A percentile compares a stretch with the other conserved stretches of the same genome.
phyloP scores from a whole-genome alignment of 2,797 vertebrate species.

The Protosalanx chinensis region DNA sequence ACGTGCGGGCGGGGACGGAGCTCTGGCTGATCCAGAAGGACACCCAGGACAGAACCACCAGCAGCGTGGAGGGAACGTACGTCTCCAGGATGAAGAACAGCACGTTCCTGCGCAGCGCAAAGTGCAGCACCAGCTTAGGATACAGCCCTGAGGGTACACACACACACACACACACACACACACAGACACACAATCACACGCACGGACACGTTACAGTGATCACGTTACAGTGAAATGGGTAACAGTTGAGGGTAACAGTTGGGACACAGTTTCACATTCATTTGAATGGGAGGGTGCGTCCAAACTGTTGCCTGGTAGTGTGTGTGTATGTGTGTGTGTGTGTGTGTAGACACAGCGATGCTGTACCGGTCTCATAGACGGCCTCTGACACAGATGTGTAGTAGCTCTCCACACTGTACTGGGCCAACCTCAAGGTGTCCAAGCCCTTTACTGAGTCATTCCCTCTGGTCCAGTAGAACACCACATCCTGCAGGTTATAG shows the following conservation, averaged over 20 bases:
- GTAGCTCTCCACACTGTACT: constrained; percentile 88
- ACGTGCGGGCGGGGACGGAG: constrained; percentile 83
- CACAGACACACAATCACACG: neutral
- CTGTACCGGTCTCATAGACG: constrained; percentile 86
- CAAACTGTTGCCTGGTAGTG: too few relatives aligned
- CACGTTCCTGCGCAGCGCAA: constrained; percentile 86
- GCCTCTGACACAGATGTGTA: constrained; percentile 86
- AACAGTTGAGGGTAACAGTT: too few relatives aligned
- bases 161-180: neutral
- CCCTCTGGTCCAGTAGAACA: constrained; percentile 90
- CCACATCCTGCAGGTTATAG: constrained; percentile 89
- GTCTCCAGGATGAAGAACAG: constrained; percentile 91
- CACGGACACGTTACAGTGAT: neutral
- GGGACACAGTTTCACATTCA: too few relatives aligned
- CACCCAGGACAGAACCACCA: constrained; percentile 90
- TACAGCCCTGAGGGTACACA: constrained; percentile 72
- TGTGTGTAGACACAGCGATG: neutral
- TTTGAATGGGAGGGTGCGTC: too few relatives aligned
- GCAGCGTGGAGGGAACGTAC: constrained; percentile 84
- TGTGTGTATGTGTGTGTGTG: neutral
- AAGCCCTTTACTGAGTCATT: constrained; percentile 88
- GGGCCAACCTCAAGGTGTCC: constrained; percentile 81
- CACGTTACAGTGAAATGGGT: too few relatives aligned
- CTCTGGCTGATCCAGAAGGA: constrained; percentile 94
- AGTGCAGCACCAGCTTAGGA: constrained; percentile 88